Evolutionary conservation across 2,113 vertebrate genomes (phyloP).

Genomic region (Pterocles gutturalis): DNA sequence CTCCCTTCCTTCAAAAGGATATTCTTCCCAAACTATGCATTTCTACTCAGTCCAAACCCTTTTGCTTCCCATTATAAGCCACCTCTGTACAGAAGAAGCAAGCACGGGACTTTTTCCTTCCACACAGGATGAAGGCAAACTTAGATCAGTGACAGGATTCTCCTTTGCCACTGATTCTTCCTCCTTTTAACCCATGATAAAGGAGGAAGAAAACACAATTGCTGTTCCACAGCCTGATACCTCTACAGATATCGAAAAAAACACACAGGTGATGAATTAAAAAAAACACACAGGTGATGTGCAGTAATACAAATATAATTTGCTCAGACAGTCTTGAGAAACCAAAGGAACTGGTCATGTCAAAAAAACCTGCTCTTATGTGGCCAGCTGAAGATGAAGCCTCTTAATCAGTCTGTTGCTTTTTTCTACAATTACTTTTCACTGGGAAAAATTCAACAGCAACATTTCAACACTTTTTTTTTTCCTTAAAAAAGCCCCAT

Average conservation of each 20-base stretch:
- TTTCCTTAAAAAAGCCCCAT: not conserved
- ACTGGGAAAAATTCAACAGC: not conserved
- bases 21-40: not conserved
- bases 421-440: not conserved
- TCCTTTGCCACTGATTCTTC: not conserved
- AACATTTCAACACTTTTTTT: not conserved
- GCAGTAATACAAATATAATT: not conserved
- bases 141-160: not conserved
- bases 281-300: not conserved
- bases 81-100: fast-evolving
- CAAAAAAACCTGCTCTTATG: fast-evolving
- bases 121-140: not conserved
- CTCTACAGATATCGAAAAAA: not conserved
- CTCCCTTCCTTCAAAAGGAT: not conserved
- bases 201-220: not conserved
- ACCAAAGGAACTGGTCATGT: not conserved
- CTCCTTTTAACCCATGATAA: not conserved
- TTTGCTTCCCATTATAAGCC: not conserved
- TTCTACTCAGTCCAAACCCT: not conserved
- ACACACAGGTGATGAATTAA: not conserved
- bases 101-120: not conserved
- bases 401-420: not conserved
- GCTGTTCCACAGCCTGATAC: not conserved
- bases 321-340: not conserved
- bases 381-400: not conserved